A percentile compares a stretch with the other conserved stretches of the same genome.
phyloP scores from a whole-genome alignment of 2,113 vertebrate species.

The Daboia siamensis region DNA sequence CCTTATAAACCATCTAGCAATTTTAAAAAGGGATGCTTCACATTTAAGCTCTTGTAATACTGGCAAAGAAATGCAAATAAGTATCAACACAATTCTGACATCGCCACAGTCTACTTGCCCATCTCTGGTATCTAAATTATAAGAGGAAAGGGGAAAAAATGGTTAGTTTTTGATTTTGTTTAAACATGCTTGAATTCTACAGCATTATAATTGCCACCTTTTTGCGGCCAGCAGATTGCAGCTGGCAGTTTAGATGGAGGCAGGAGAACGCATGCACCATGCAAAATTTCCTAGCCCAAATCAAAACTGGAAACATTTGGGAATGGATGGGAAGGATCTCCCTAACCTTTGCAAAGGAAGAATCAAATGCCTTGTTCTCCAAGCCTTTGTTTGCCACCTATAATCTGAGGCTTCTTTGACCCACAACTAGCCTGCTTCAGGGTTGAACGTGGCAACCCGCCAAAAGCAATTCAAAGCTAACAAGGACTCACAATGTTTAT shows the following conservation, averaged over 20 bases:
- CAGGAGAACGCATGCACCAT: neutral
- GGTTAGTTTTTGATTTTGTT: neutral
- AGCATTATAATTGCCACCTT: neutral
- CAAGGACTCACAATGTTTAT: constrained; percentile 44
- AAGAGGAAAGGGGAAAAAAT: neutral
- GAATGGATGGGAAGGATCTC: constrained; percentile 32
- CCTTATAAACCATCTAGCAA: neutral
- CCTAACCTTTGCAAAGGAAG: constrained; percentile 31
- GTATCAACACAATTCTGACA: neutral
- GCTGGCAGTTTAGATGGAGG: neutral
- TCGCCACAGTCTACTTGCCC: neutral
- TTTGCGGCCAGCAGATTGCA: neutral
- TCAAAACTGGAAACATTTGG: neutral
- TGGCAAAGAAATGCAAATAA: neutral
- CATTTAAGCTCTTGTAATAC: neutral
- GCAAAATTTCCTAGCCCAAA: neutral
- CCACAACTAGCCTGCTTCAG: constrained; percentile 32
- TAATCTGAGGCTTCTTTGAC: constrained; percentile 14
- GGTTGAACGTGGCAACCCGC: neutral
- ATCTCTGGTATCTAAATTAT: neutral
- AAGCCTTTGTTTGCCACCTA: constrained; percentile 34
- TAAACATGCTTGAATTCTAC: neutral
- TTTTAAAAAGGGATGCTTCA: constrained; percentile 10
- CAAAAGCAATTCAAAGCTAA: constrained; percentile 53
- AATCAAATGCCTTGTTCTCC: constrained; percentile 41